phyloP scores from a whole-genome alignment of 1,140 invertebrate species.

The Bombus breviceps region DNA sequence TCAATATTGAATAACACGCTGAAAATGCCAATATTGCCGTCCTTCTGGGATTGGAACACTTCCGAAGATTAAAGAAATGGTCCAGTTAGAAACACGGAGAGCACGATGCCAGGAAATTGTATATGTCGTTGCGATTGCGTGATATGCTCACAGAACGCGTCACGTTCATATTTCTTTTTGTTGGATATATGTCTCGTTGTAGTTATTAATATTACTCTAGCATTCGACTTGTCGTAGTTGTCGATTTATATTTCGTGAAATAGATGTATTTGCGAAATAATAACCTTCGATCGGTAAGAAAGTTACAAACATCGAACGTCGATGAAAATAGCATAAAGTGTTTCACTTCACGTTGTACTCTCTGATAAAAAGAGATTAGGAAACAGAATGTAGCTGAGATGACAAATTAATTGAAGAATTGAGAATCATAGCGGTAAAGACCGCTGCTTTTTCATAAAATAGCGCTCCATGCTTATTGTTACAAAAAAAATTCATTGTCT shows the following conservation, averaged over 20 bases:
- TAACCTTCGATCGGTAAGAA: too few relatives aligned
- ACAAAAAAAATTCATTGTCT: background rate
- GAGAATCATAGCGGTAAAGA: too few relatives aligned
- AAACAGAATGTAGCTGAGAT: too few relatives aligned
- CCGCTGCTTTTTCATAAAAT: too few relatives aligned
- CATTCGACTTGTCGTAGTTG: background rate
- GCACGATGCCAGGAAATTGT: background rate
- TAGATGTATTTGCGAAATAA: too few relatives aligned
- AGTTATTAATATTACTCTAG: background rate
- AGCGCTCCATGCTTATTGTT: too few relatives aligned
- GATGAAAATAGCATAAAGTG: too few relatives aligned
- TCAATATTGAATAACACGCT: constrained; percentile 43
- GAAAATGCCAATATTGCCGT: constrained; percentile 19
- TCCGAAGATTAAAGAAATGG: constrained; percentile 3
- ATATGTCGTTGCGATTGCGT: background rate
- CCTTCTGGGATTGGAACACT: background rate
- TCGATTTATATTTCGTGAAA: background rate
- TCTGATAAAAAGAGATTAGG: too few relatives aligned
- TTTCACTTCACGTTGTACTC: too few relatives aligned
- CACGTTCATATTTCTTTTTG: background rate
- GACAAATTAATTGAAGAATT: too few relatives aligned
- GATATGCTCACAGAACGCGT: background rate
- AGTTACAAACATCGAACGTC: too few relatives aligned
- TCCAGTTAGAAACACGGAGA: background rate
- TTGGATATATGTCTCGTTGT: background rate